Percentiles rank a stretch among this genome's conserved stretches.
These are phyloP conservation scores for Gymnocypris eckloni DNA, from an alignment of 2,797 vertebrate species.

Conservation along the genomic window DNA sequence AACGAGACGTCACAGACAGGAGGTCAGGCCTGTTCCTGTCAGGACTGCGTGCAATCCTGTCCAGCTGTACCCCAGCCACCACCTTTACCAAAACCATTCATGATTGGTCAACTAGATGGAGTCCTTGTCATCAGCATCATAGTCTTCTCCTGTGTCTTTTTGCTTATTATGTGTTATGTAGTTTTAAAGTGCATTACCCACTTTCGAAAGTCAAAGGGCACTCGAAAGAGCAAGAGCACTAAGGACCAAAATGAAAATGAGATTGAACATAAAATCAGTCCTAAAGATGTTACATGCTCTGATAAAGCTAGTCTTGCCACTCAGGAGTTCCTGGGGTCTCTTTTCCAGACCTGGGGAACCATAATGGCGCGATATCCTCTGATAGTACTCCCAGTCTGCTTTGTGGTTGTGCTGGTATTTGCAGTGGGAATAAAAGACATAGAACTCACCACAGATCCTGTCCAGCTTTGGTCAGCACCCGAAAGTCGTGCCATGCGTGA, in stretches of 20 bases:
- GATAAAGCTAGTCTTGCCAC: slow-evolving; percentile 72
- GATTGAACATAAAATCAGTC: slow-evolving; percentile 56
- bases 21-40: slow-evolving; percentile 82
- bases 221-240: slow-evolving; percentile 26
- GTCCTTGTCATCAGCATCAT: slow-evolving; percentile 74
- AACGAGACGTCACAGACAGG: slow-evolving; percentile 65
- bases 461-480: slow-evolving; percentile 92
- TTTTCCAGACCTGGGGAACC: slow-evolving; percentile 85
- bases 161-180: slow-evolving; percentile 71
- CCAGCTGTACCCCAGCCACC: slow-evolving; percentile 63
- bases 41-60: slow-evolving; percentile 86
- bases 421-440: slow-evolving; percentile 72
- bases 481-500: slow-evolving; percentile 85
- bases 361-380: slow-evolving; percentile 82
- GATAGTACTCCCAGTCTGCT: slow-evolving; percentile 72
- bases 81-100: slow-evolving; percentile 67
- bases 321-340: slow-evolving; percentile 71
- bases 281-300: slow-evolving; percentile 69
- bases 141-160: slow-evolving; percentile 61
- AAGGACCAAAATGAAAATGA: slow-evolving; percentile 65
- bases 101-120: slow-evolving; percentile 69
- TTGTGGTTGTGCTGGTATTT: slow-evolving; percentile 66
- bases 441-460: slow-evolving; percentile 87
- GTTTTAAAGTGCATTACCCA: neutral
- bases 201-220: neutral